Evolutionary conservation across 2,797 vertebrate genomes (phyloP), one percentile per base, ranked within the genome.

Genomic region (Paedocypris micromegethes): DNA sequence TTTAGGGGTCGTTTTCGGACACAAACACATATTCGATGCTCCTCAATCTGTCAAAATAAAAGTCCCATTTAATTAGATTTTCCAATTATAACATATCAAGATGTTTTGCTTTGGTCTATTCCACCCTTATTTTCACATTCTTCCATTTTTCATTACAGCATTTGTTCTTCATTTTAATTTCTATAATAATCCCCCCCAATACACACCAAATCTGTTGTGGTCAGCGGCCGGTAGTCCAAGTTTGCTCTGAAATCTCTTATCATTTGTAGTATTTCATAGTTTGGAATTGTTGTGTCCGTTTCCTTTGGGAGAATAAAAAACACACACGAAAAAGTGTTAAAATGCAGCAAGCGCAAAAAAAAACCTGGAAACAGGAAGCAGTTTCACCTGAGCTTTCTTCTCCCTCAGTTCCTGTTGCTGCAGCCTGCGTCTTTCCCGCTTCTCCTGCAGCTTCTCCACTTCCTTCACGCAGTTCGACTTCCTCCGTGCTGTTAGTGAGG

Each of bases 391-490:
- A 66, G 96, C 96, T 86, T 91, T 92, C 80, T 96, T 98, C 87
- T 98, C 96, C 82, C 95, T 89, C 74, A 98, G 89, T 87, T 98
- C 96, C 84, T 98, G 96, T 58, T 98, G 95, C 77, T 98, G 96
- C 64, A 97, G 80, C 76, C 96, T 89, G 63, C 96, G 90, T 79
- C 92, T 89, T 81, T 98, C 95, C 81, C 96, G 86, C 80, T 98
- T 98, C 84, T 98, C 95, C 87, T 98, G 95, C 64, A 98, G 81
- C 80, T 98, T 98, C 88, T 98, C 96, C 78, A 98, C 96, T 82
- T 98, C 95, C 87, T 98, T 98, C 75, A 98, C 95, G 72, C 95
- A 99, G 84, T 97, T 98, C 6, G 96, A 97, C 90, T 98, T 98
- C 89, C 94, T 94, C 82, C 95, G 90, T 42, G 94, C 96, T 97